Base-by-base conservation (phyloP, 2,113 vertebrate species). In the Rhegmatorhina hoffmannsi region DNA sequence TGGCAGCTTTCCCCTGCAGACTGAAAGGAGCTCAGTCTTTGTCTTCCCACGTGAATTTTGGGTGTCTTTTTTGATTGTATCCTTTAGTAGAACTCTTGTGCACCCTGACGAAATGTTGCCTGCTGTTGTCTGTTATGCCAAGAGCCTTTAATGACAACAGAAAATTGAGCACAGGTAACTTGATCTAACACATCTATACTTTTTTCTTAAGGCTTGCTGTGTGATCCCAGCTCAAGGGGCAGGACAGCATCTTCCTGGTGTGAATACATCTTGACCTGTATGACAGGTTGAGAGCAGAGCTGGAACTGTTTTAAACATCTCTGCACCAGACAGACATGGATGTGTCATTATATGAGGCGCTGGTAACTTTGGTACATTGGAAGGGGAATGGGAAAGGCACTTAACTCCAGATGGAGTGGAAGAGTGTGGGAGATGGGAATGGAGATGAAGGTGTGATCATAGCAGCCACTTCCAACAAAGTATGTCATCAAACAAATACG, bases 401-500 rank as follows among this genome's bases (percentile, higher is more conserved):
- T 74, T 55, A 34, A 44, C 28, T 69, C 59, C 21, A 36, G 25
- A 17, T 38, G 16, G 21, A 17, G 11, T 17, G 20, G 75, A 46
- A 88, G 60, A 55, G 24, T 44, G 49, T 55, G 76, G 49, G 60
- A 91, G 55, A 74, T 82, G 38, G 80, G 34, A 85, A 34, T 29
- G 50, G 60, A 89, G 70, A 38, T 60, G 38, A 29, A 58, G 36
- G 20, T 69, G 8, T 44, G 34, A 58, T 69, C 49, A 26, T 34
- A 0, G 0, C 31, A 40, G 17, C 44, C 2, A 2, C 55, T 68
- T 73, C 64, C 59, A 64, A 0, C 21, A 34, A 53, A 91, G 31
- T 47, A n/a, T n/a, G 17, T 60, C 44, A 64, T 73, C 15, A 28
- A 64, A 49, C 67, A 66, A 74, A 36, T 10, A 40, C 56, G 60